Evolutionary conservation across 1,140 invertebrate genomes (phyloP), one percentile per base, ranked within the genome.

Genomic region (Plectrocnemia conspersa): DNA sequence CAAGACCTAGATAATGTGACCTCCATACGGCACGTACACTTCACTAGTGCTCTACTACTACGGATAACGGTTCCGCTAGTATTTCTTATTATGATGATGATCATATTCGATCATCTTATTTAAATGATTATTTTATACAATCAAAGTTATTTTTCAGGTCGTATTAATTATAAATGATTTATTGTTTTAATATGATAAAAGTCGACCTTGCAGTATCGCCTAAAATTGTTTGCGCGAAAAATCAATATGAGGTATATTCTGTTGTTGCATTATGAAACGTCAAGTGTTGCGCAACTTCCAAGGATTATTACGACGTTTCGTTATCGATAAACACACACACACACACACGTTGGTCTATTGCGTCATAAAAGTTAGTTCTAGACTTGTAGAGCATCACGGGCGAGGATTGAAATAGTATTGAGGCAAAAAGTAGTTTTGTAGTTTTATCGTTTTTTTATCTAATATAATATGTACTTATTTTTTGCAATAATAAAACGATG

Each of bases 31-130:
- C 27, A 48, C 45, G 32, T 48, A 29, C 18, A 33, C 45, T 33
- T 22, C 32, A 48, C 23, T 11, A 33, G 27, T 22, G 45, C 22
- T 48, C 18, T 22, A 48, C 23, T 27, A 16, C 29, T 45, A 45
- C 42, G 42, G 22, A 33, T 48, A 48, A 48, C 45, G 45, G 45
- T 48, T 48, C 27, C 32, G 45, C 45, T 48, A 48, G 45, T 48
- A 48, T 35, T 48, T 27, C 42, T 13, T 36, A 4, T 36, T 40
- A 9, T 40, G 10, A 5, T n/a, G n/a, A n/a, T n/a, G n/a, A n/a
- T n/a, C n/a, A n/a, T n/a, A n/a, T n/a, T n/a, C n/a, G n/a, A n/a
- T n/a, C n/a, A n/a, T n/a, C n/a, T 38, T 7, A 7, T 38, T 38
- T 38, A 6, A 38, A 38, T 9, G 15, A 29, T 29, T 29, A 29